Evolutionary conservation across 2,888 invertebrate genomes (phyloP), one percentile per base, ranked within the genome.

Genomic region (Thereva unica): DNA sequence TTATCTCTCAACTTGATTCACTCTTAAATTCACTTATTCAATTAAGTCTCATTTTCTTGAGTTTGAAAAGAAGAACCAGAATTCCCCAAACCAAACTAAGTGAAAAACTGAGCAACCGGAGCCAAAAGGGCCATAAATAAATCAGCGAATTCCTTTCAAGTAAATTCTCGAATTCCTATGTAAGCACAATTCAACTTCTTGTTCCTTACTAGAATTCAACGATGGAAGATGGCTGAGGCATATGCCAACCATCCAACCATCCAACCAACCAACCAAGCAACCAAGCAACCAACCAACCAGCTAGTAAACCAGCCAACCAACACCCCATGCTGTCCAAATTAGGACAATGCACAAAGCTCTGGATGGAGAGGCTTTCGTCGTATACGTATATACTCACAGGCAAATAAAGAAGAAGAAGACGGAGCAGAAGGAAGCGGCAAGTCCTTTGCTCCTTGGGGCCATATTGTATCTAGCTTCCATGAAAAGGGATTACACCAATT

Each of bases 141-240:
- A 66, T 66, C 66, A 49, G 66, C 66, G 66, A 66, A 66, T 66
- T 66, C 56, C 66, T 66, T 57, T 56, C 49, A 50, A 56, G 42
- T 47, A 61, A 61, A 64, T 66, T 66, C 55, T 66, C 38, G 56
- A 56, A 66, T 66, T 66, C 56, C 37, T 57, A 40, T 4, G 9
- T 35, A 56, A 50, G 47, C 65, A 57, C 56, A 66, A 50, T 57
- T 53, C 42, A 64, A 53, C 64, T 64, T 64, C 64, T 64, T 66
- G 57, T 37, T 66, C 54, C 41, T 55, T 50, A 49, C 42, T 52
- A 35, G 50, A 45, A 50, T 23, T n/a, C 59, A 47, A 40, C 56
- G 47, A 49, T 37, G 9, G 45, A 34, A 35, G 56, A 52, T 41
- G 50, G 49, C 53, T 40, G 7, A 10, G n/a, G 44, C 44, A 64